phyloP scores from a whole-genome alignment of 2,888 invertebrate genomes.

The Plusia festucae region DNA sequence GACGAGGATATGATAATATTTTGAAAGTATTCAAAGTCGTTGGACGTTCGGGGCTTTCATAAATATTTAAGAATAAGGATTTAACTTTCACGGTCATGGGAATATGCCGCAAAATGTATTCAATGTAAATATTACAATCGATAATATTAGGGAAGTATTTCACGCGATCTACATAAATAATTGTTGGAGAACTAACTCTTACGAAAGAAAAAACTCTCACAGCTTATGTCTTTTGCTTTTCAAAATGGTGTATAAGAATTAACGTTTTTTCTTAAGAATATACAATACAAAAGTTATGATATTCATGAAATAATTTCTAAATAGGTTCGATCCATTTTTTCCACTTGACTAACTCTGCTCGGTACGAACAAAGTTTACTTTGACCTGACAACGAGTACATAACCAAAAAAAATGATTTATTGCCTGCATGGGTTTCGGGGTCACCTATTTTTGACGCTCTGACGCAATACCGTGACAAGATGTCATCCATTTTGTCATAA shows the following conservation, averaged over 20 bases:
- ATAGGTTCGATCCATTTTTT: neutral
- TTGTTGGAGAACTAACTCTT: too few relatives aligned
- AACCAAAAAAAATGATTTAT: slow-evolving; percentile 1
- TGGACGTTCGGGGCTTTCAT: slow-evolving; percentile 77
- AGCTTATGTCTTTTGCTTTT: too few relatives aligned
- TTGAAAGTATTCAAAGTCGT: slow-evolving; percentile 78
- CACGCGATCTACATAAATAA: too few relatives aligned
- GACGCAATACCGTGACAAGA: slow-evolving; percentile 3
- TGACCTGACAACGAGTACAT: slow-evolving; percentile 4
- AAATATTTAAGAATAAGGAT: slow-evolving; percentile 83
- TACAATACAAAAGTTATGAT: too few relatives aligned
- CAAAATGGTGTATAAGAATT: too few relatives aligned
- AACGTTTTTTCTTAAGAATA: too few relatives aligned
- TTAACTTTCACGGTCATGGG: slow-evolving; percentile 73
- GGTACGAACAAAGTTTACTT: neutral
- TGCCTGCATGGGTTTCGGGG: slow-evolving; percentile 4
- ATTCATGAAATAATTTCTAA: neutral
- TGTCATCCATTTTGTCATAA: neutral
- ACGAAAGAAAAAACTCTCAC: too few relatives aligned
- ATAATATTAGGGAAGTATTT: slow-evolving; percentile 9
- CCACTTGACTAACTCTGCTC: neutral
- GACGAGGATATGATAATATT: slow-evolving; percentile 77
- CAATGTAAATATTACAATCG: slow-evolving; percentile 36
- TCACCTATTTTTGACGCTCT: neutral
- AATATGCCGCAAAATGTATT: slow-evolving; percentile 63